Evolutionary conservation across 1,140 invertebrate species (phyloP).

Genomic region (Wiebesia pumilae): DNA sequence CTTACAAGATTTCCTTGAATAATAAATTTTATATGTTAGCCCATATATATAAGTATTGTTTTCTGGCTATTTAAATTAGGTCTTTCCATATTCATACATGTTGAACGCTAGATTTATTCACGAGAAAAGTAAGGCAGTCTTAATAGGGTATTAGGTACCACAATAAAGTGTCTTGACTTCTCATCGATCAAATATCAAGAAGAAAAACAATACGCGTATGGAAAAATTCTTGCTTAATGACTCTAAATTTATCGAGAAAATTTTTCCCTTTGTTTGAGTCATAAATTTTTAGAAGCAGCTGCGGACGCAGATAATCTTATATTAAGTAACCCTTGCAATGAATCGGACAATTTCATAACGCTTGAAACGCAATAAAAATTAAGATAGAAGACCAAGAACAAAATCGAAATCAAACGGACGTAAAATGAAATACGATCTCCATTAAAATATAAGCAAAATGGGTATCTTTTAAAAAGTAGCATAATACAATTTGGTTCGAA

Average conservation of each 20-base stretch:
- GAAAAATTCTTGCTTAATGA: background rate
- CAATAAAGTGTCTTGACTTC: background rate
- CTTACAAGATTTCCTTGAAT: background rate
- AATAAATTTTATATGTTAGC: background rate
- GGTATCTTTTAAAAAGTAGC: background rate
- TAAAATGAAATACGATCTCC: slow-evolving; percentile 12
- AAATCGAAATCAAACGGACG: slow-evolving; percentile 3
- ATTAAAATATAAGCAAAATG: background rate
- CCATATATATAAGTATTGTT: background rate
- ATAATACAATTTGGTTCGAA: background rate
- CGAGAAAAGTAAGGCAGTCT: background rate
- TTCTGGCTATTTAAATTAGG: background rate
- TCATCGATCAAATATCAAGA: background rate
- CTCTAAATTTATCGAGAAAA: background rate
- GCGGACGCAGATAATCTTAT: background rate
- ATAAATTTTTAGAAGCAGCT: background rate
- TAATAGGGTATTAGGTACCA: background rate
- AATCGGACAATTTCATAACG: background rate
- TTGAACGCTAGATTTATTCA: background rate
- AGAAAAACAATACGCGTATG: background rate
- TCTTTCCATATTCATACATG: background rate
- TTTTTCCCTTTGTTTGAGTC: slow-evolving; percentile 9
- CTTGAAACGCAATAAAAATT: slow-evolving; percentile 8
- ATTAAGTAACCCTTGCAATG: background rate
- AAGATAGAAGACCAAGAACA: background rate